A percentile compares a stretch with the other conserved stretches of the same genome.
Evolutionary conservation across 2,797 vertebrate genomes (phyloP).

Genomic region (Lacerta bilineata): DNA sequence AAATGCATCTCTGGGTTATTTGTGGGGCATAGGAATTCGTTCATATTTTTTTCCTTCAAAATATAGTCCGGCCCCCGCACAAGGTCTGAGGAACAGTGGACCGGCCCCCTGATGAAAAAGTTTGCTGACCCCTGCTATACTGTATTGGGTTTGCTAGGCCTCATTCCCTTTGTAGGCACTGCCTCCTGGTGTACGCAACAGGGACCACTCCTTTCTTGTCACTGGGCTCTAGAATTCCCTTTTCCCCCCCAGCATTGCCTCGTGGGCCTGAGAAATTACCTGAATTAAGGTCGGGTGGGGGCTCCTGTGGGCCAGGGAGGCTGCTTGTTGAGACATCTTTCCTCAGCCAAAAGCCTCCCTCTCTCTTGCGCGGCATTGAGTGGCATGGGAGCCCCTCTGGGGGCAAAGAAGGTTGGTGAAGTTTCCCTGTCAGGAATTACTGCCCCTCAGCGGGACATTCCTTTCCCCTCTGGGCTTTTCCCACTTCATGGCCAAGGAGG

Average conservation of each 20-base stretch:
- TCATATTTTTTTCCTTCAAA: too few species aligned
- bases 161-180: conserved; percentile 24
- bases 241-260: too few species aligned
- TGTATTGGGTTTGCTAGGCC: not conserved
- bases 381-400: too few species aligned
- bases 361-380: not conserved
- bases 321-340: not conserved
- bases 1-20: too few species aligned
- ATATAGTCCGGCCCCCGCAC: too few species aligned
- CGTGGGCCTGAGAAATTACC: not conserved
- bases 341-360: not conserved
- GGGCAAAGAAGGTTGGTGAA: not conserved
- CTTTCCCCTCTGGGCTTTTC: conserved; percentile 42
- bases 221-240: not conserved
- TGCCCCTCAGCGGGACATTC: not conserved
- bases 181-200: not conserved
- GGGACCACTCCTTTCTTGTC: not conserved
- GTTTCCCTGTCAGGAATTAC: conserved; percentile 1
- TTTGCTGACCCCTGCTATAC: not conserved
- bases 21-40: too few species aligned
- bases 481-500: conserved; percentile 39
- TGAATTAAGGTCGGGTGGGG: not conserved
- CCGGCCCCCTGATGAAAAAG: too few species aligned
- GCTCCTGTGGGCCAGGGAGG: not conserved
- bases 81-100: too few species aligned